Evolutionary conservation across 2,797 vertebrate species (phyloP), one percentile per base, ranked within the genome.

Genomic region (Hoplostethus atlanticus): DNA sequence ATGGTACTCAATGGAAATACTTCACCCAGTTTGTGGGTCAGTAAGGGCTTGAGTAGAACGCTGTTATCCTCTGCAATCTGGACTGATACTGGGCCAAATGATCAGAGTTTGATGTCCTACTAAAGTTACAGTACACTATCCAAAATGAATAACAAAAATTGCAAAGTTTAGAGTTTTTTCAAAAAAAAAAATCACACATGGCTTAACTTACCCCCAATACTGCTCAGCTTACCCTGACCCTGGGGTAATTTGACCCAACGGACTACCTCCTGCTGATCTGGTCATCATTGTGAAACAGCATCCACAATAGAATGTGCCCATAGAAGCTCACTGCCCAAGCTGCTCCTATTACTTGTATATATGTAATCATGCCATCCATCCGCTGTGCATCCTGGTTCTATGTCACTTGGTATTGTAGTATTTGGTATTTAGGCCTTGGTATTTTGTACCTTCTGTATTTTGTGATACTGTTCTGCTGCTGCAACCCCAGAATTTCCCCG

Each of bases 211-310:
- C 44, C 4, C 44, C 15, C 15, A 15, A 47, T 15, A 47, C 44
- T 47, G 54, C 73, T 84, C 81, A 54, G 13, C 77, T 87, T 54
- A 58, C 62, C 71, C 78, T 87, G 77, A 89, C 64, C 64, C 73
- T 30, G 6, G 48, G 44, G 85, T 83, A 83, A 90, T 87, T 65
- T 79, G 82, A 90, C 73, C 77, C 65, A 34, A 56, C 61, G 10
- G 44, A 62, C 62, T 51, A 66, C 47, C 74, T 68, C 78, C 59
- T 69, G 73, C 57, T 68, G 72, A 68, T 76, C 64, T 72, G 53
- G 13, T 89, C 83, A 87, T 87, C 83, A 79, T 38, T 76, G 80
- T 60, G 47, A 7, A 50, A n/a, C n/a, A 40, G 61, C 46, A 34
- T 15, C 59, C 57, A 57, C 54, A 78, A 75, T 46, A 66, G 16